phyloP scores from a whole-genome alignment of 64 coral and sea anemone species.

The Stichodactyla helianthus region DNA sequence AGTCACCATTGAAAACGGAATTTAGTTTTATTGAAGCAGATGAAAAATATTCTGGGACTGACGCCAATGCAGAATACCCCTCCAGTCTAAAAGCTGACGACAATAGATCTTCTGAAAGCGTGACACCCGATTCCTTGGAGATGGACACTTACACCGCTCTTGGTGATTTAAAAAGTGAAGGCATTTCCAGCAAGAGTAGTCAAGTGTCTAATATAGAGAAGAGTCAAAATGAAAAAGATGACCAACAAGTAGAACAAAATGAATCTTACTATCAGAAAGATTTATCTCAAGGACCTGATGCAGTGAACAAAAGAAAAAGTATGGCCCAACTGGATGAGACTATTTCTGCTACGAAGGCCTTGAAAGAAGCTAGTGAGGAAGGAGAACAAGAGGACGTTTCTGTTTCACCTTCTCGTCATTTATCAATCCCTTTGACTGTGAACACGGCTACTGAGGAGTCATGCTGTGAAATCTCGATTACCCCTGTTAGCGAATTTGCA shows the following conservation, averaged over 20 bases:
- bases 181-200: background rate
- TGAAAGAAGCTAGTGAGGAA: background rate
- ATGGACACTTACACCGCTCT: background rate
- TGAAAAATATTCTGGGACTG: background rate
- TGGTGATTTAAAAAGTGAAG: background rate
- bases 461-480: background rate
- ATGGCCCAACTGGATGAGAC: background rate
- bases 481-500: background rate
- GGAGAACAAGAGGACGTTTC: background rate
- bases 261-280: background rate
- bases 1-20: background rate
- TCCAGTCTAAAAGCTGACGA: background rate
- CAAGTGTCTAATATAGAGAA: background rate
- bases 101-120: background rate
- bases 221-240: background rate
- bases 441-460: background rate
- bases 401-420: background rate
- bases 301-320: background rate
- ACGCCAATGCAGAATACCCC: background rate
- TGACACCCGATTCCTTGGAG: background rate
- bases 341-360: too few relatives aligned
- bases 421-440: constrained; percentile 5
- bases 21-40: background rate
- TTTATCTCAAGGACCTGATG: background rate
- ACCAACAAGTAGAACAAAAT: background rate